phyloP scores from a whole-genome alignment of 2,888 invertebrate genomes.

The Gasteruption jaculator region DNA sequence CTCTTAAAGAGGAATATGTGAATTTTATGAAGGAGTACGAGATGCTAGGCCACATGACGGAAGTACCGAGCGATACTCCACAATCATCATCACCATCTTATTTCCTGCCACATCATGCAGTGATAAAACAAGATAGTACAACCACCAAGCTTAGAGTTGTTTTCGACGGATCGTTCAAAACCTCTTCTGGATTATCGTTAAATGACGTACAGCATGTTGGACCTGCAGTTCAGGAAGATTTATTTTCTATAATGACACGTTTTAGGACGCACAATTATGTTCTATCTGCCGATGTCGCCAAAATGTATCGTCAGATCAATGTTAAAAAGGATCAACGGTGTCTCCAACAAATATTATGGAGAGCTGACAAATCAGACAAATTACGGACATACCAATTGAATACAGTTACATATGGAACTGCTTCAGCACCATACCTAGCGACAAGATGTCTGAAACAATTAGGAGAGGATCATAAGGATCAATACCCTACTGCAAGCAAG shows the following conservation, averaged over 20 bases:
- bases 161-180: conserved; percentile 29
- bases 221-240: conserved; percentile 18
- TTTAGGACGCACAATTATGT: conserved; percentile 16
- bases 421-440: conserved; percentile 4
- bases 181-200: conserved; percentile 23
- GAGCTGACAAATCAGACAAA: conserved; percentile 6
- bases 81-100: too few species aligned
- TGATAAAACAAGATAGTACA: conserved; percentile 20
- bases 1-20: background rate
- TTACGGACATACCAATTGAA: conserved; percentile 4
- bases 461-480: background rate
- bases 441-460: conserved; percentile 6
- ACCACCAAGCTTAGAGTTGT: conserved; percentile 31
- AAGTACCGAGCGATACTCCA: too few species aligned
- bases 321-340: conserved; percentile 16
- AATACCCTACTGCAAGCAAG: conserved; percentile 1
- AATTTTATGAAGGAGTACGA: background rate
- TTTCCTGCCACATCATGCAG: conserved; percentile 31
- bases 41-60: too few species aligned
- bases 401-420: conserved; percentile 4
- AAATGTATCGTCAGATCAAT: conserved; percentile 29
- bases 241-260: conserved; percentile 14
- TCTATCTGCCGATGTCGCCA: conserved; percentile 29
- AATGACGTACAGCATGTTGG: conserved; percentile 28
- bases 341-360: conserved; percentile 31